These are phyloP conservation scores for Allenopithecus nigroviridis DNA, from an alignment of 2,797 vertebrate genomes.

Conservation along the genomic window DNA sequence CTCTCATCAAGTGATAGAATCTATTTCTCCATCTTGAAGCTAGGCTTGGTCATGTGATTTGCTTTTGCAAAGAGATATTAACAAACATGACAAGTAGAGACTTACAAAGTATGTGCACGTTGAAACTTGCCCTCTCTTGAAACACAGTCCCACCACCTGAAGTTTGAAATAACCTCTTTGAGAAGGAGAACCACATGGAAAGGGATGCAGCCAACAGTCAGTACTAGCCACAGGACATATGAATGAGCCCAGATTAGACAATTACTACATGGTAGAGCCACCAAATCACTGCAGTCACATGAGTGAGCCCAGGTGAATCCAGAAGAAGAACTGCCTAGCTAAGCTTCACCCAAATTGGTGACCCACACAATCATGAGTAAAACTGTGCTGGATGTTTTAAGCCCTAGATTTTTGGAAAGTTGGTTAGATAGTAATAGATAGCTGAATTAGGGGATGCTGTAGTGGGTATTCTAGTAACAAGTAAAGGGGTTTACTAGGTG, in stretches of 20 bases:
- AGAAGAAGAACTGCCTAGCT: not conserved
- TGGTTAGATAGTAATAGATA: not conserved
- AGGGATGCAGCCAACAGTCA: not conserved
- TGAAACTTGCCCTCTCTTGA: constrained; percentile 2
- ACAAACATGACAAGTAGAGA: not conserved
- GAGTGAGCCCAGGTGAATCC: not conserved
- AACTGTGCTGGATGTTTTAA: not conserved
- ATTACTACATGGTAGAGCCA: not conserved
- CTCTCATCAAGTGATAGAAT: not conserved
- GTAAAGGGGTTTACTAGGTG: not conserved
- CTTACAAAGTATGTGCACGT: not conserved
- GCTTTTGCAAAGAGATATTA: not conserved
- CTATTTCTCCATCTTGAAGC: not conserved
- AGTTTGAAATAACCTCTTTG: not conserved
- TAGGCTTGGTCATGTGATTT: not conserved
- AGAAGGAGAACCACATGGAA: not conserved
- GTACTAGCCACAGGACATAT: not conserved
- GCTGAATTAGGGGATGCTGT: not conserved
- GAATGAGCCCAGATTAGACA: not conserved
- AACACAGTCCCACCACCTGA: not conserved
- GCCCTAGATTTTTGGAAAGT: not conserved
- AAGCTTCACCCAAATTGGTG: not conserved
- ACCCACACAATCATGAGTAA: not conserved
- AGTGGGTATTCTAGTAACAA: not conserved
- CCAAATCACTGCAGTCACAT: not conserved